Base-by-base conservation (phyloP, 2,888 invertebrate species). In the Pegoplata infirma region DNA sequence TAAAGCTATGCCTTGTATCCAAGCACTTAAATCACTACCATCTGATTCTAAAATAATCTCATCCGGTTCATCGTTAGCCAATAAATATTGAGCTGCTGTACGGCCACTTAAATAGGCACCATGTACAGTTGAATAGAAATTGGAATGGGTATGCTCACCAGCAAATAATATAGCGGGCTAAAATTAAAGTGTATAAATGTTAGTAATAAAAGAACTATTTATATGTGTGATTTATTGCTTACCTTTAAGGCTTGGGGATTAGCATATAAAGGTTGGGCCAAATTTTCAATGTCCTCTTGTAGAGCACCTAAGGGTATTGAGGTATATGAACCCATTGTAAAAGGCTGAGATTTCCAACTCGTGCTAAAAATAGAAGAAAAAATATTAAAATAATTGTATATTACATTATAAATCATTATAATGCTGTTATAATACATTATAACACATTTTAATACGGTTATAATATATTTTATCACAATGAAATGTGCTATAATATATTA, bases 91-190 rank as follows among this genome's bases (percentile, higher is more conserved):
- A 47, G 96, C 96, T 40, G 95, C 95, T 16, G 93, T 93, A 83
- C 95, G 92, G 1, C 98, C 98, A 56, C 96, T 95, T 67, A 98
- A 90, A 86, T 96, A 96, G 40, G 98, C 98, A 56, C 98, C 98
- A 88, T 98, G 98, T 36, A 96, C 97, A 1, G 98, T 98, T 58
- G 97, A 98, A 90, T 98, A 98, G 89, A 97, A 98, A 88, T 93
- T 95, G 86, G 95, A 94, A 91, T 98, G 98, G 49, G 97, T 97
- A 85, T 98, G 98, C 91, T 98, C 98, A 76, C 98, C 98, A 84
- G 97, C 98, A 91, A 98, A 98, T 86, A 96, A 90, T 84, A 97
- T 90, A 40, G 93, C 92, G 83, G 96, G 96, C 96, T 97, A 89
- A 81, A 91, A 91, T 82, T 72, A 69, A 19, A 19, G n/a, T 28